Evolutionary conservation across 2,797 vertebrate genomes (phyloP).

Genomic region (Fistularia tabacaria): DNA sequence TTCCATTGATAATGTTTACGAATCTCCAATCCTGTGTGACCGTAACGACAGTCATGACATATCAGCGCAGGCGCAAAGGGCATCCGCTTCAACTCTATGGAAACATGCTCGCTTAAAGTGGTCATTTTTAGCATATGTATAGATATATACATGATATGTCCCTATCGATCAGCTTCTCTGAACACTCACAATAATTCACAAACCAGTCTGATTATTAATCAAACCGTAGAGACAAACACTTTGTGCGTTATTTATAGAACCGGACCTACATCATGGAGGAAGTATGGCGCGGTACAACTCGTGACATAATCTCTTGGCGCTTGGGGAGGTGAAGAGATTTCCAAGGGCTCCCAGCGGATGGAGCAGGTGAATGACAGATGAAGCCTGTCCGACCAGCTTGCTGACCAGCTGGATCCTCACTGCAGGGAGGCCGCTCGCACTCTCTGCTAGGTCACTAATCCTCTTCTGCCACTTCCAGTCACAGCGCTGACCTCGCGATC

Average conservation of each 20-base stretch:
- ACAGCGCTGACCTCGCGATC: slow-evolving; percentile 45
- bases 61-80: no score
- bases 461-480: slow-evolving; percentile 55
- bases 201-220: no score
- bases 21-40: no score
- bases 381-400: slow-evolving; percentile 37
- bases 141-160: no score
- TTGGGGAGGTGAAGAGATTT: slow-evolving; percentile 26
- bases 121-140: no score
- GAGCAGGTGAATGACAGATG: slow-evolving; percentile 71
- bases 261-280: background rate
- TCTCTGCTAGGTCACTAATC: slow-evolving; percentile 58
- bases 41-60: no score
- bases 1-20: no score
- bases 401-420: slow-evolving; percentile 65
- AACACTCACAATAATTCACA: no score
- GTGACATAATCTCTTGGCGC: slow-evolving; percentile 41
- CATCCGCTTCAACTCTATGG: no score
- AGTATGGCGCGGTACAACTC: background rate
- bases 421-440: slow-evolving; percentile 48
- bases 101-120: no score
- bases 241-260: background rate
- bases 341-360: slow-evolving; percentile 40
- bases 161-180: no score
- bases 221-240: no score